Evolutionary conservation across 2,113 vertebrate genomes (phyloP).

Genomic region (Strix aluco): DNA sequence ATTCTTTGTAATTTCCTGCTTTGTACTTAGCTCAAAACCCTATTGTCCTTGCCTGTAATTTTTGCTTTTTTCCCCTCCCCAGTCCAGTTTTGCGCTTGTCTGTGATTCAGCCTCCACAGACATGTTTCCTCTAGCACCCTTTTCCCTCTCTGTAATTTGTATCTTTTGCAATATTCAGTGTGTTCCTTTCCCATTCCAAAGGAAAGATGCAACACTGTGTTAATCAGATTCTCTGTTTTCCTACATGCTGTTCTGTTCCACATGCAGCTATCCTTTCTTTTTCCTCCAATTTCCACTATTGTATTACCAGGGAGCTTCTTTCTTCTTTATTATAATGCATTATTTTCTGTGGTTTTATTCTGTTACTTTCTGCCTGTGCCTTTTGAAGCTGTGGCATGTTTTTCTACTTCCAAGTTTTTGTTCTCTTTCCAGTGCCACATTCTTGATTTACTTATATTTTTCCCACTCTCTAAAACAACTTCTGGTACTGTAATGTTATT

Average conservation of each 20-base stretch:
- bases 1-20: neutral
- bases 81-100: neutral
- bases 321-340: neutral
- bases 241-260: neutral
- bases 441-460: neutral
- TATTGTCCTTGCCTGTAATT: conserved; percentile 6
- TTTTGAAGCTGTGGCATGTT: neutral
- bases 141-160: neutral
- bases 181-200: neutral
- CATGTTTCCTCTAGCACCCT: neutral
- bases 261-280: neutral
- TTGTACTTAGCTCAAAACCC: neutral
- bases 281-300: neutral
- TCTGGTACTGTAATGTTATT: neutral
- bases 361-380: neutral
- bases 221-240: neutral
- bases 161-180: neutral
- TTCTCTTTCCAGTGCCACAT: neutral
- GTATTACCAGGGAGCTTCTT: neutral
- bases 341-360: neutral
- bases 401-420: neutral
- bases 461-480: neutral
- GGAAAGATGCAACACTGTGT: neutral
- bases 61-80: neutral
- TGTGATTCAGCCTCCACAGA: neutral